A percentile compares a stretch with the other conserved stretches of the same genome.
These are phyloP conservation scores for Napeogenes sylphis DNA, from an alignment of 2,888 invertebrate genomes.

Conservation along the genomic window DNA sequence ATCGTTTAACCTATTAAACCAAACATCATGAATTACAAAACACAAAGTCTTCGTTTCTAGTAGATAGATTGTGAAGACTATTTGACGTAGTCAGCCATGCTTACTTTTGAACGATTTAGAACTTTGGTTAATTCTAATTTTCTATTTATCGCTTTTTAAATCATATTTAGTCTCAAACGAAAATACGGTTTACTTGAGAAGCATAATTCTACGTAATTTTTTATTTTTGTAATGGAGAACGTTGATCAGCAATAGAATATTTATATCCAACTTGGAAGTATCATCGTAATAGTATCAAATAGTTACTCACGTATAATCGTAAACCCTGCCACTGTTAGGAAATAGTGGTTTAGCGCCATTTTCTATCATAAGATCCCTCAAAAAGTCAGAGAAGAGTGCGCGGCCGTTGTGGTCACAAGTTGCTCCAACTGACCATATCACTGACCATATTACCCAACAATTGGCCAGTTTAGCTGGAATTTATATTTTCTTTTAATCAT, in stretches of 20 bases:
- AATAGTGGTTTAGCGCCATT: constrained; percentile 69
- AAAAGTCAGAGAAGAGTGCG: constrained; percentile 77
- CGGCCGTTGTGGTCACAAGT: constrained; percentile 84
- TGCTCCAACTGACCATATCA: constrained; percentile 86
- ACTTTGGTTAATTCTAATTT: too few relatives aligned
- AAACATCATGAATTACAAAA: neutral
- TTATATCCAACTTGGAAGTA: too few relatives aligned
- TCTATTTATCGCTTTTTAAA: too few relatives aligned
- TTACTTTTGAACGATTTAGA: too few relatives aligned
- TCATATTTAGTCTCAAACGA: too few relatives aligned
- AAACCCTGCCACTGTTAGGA: constrained; percentile 80
- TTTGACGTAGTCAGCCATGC: too few relatives aligned
- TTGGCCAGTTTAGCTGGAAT: constrained; percentile 76
- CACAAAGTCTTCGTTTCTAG: too few relatives aligned
- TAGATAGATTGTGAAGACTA: too few relatives aligned
- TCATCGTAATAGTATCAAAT: neutral
- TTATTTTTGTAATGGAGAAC: neutral
- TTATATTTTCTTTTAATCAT: too few relatives aligned
- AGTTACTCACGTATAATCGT: constrained; percentile 79
- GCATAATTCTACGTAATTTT: neutral
- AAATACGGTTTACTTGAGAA: neutral
- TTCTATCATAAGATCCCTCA: constrained; percentile 73
- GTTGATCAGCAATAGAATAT: too few relatives aligned
- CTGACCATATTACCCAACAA: constrained; percentile 84
- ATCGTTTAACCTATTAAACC: constrained; percentile 79